phyloP scores from a whole-genome alignment of 2,888 invertebrate genomes.

The Temnothorax unifasciatus region DNA sequence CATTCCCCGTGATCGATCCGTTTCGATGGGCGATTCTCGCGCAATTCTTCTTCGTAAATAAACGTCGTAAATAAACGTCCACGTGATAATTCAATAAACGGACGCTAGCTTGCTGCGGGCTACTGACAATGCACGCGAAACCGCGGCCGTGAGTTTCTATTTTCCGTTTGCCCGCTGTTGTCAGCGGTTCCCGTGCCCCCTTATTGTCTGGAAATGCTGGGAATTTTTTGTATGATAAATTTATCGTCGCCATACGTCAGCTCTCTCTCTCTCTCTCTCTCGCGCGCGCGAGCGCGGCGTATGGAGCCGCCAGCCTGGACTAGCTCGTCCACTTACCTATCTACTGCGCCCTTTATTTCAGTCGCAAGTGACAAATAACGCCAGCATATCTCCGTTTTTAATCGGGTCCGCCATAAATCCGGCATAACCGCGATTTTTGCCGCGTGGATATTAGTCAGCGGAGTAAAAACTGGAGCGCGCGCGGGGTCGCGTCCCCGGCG shows the following conservation, averaged over 20 bases:
- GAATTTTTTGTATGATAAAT: constrained; percentile 56
- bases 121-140: constrained; percentile 20
- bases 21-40: not conserved
- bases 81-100: constrained; percentile 44
- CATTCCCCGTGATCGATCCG: constrained; percentile 6
- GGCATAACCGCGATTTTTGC: constrained; percentile 37
- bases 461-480: constrained; percentile 9
- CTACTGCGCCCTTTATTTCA: constrained; percentile 61
- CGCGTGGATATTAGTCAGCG: constrained; percentile 6
- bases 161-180: constrained; percentile 14
- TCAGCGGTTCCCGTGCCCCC: not conserved
- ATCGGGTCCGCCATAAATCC: constrained; percentile 49
- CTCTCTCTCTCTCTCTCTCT: not conserved
- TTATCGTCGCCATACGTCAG: constrained; percentile 55
- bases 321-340: constrained; percentile 63
- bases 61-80: constrained; percentile 33
- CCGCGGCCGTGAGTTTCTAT: constrained; percentile 33
- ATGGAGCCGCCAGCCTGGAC: constrained; percentile 47
- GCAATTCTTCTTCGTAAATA: constrained; percentile 7
- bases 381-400: constrained; percentile 46
- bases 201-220: constrained; percentile 37
- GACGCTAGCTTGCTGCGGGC: not conserved
- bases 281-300: constrained; percentile 31
- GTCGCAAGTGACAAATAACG: constrained; percentile 63
- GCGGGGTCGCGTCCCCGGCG: not conserved